These are phyloP conservation scores for Petaurus breviceps DNA, from an alignment of 2,113 vertebrate genomes.

Conservation along the genomic window DNA sequence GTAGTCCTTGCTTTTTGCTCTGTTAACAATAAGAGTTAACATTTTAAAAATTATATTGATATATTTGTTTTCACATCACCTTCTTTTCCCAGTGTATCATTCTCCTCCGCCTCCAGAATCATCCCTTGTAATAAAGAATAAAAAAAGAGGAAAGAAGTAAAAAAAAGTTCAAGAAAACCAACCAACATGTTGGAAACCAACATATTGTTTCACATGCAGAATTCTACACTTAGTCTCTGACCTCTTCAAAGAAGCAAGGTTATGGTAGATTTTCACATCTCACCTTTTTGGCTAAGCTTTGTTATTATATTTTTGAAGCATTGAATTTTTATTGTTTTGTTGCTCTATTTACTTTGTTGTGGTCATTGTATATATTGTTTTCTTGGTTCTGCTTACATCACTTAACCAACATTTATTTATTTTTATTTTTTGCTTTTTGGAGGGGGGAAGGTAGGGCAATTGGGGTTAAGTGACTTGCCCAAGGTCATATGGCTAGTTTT, in stretches of 20 bases:
- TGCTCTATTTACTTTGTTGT: background rate
- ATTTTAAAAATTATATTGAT: background rate
- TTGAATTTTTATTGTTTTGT: background rate
- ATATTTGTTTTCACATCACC: background rate
- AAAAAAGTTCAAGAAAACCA: background rate
- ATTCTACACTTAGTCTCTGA: background rate
- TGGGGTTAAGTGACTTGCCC: no score
- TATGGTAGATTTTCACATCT: background rate
- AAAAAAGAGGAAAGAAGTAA: background rate
- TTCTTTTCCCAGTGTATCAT: background rate
- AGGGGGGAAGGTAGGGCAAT: no score
- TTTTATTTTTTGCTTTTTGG: no score
- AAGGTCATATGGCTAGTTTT: no score
- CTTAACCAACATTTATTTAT: background rate
- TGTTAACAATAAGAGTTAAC: background rate
- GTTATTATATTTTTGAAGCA: background rate
- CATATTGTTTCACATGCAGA: background rate
- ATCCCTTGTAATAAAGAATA: background rate
- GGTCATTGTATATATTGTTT: background rate
- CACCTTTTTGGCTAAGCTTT: background rate
- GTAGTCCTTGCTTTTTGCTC: background rate
- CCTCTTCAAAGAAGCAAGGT: background rate
- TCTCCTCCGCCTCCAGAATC: background rate
- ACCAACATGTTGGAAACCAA: background rate
- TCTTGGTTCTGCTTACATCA: background rate